A percentile compares a stretch with the other conserved stretches of the same genome.
These are phyloP conservation scores for Hippopotamyrus pictus DNA, from an alignment of 2,797 vertebrate species.

Conservation along the genomic window DNA sequence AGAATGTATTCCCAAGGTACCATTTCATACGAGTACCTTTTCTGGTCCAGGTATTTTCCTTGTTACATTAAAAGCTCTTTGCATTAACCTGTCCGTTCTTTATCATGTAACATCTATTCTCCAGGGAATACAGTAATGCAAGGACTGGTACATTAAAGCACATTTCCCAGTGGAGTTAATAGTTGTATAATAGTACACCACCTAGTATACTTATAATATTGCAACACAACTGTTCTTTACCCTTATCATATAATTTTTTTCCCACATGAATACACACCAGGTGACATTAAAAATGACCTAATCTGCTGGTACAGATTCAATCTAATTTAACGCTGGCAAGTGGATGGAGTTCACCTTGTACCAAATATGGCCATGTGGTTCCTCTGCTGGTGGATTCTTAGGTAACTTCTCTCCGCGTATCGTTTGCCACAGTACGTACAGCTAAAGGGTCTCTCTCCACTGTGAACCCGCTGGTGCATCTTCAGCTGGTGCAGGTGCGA, in stretches of 20 bases:
- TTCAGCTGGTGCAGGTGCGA: constrained; percentile 58
- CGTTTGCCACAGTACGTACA: constrained; percentile 46
- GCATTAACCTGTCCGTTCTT: background rate
- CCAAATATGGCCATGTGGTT: constrained; percentile 37
- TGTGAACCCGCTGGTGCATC: constrained; percentile 58
- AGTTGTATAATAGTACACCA: background rate
- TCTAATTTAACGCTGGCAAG: background rate
- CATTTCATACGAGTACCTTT: background rate
- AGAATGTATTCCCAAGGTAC: background rate
- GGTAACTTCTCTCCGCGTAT: constrained; percentile 59
- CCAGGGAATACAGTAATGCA: background rate
- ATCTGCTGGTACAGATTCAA: background rate
- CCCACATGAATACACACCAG: background rate
- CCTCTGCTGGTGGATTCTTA: constrained; percentile 56
- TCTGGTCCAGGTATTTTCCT: background rate
- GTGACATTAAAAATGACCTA: background rate
- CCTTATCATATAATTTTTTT: background rate
- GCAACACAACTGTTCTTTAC: background rate
- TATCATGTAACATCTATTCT: background rate
- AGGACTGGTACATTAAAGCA: background rate
- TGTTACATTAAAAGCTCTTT: background rate
- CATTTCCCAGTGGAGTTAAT: background rate
- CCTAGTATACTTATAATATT: background rate
- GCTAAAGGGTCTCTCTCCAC: constrained; percentile 52
- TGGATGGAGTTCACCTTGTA: background rate